Evolutionary conservation across 1,140 invertebrate species (phyloP).

Genomic region (Lepidostoma basale): DNA sequence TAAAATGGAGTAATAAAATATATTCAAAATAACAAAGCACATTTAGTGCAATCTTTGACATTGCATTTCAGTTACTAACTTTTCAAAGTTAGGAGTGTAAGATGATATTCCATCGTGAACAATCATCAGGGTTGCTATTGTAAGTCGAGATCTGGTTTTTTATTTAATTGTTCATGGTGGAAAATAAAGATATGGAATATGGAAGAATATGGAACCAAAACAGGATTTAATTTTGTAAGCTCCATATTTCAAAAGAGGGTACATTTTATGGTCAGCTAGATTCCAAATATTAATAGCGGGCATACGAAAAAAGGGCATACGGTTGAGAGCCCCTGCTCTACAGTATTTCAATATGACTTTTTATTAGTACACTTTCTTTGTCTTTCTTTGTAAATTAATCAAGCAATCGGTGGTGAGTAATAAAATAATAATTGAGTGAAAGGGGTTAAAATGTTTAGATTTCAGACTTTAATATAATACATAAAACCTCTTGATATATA

Average conservation of each 20-base stretch:
- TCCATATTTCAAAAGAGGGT: background rate
- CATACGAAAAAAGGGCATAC: too few relatives aligned
- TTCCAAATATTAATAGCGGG: background rate
- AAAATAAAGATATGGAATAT: background rate
- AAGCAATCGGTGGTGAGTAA: too few relatives aligned
- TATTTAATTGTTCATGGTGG: background rate
- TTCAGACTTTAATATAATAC: too few relatives aligned
- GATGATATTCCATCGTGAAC: background rate
- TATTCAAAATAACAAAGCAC: background rate
- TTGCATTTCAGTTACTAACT: background rate
- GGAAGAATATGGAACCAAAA: background rate
- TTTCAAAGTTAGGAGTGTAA: background rate
- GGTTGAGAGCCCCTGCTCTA: too few relatives aligned
- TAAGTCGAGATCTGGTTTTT: constrained; percentile 27
- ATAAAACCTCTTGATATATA: too few relatives aligned
- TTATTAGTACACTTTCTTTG: too few relatives aligned
- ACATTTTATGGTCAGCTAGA: background rate
- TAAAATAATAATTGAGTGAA: too few relatives aligned
- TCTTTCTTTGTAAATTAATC: too few relatives aligned
- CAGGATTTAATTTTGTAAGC: background rate
- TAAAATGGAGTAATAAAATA: too few relatives aligned
- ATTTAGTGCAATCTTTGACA: background rate
- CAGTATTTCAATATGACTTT: too few relatives aligned
- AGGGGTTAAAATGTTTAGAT: too few relatives aligned
- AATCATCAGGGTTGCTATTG: constrained; percentile 24